Conservation (phyloP, 2,113 vertebrate species). For the Pteruthius melanotis region DNA sequence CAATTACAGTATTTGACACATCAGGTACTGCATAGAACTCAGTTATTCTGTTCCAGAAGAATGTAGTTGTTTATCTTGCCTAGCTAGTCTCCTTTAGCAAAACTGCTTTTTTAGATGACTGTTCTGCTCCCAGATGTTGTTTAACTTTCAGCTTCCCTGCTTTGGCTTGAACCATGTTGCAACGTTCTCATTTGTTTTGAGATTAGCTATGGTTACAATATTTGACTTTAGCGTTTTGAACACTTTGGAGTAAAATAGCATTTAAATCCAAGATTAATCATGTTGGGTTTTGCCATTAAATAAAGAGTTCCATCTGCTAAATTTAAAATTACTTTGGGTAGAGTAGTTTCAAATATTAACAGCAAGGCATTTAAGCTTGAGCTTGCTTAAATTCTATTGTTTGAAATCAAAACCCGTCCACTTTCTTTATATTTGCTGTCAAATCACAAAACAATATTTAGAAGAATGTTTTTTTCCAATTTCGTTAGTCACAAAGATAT, state of each 20-base stretch:
- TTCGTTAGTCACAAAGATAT: background rate
- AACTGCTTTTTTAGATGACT: background rate
- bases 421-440: background rate
- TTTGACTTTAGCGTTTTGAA: constrained; percentile 21
- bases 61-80: background rate
- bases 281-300: background rate
- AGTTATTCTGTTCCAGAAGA: background rate
- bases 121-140: background rate
- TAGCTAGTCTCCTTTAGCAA: background rate
- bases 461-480: background rate
- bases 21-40: background rate
- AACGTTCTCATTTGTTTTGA: constrained; percentile 17
- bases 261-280: constrained; percentile 23
- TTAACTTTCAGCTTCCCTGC: background rate
- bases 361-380: background rate
- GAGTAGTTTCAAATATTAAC: background rate
- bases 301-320: background rate
- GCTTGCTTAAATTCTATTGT: background rate
- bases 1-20: background rate
- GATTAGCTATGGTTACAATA: constrained; percentile 13
- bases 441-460: background rate
- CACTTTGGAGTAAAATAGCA: background rate
- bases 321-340: background rate
- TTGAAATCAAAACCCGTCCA: background rate
- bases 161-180: background rate